Percentiles rank a stretch among this genome's conserved stretches.
These are phyloP conservation scores for Epizoanthus rinbou DNA, from an alignment of 92 coral and sea anemone genomes.

Conservation along the genomic window DNA sequence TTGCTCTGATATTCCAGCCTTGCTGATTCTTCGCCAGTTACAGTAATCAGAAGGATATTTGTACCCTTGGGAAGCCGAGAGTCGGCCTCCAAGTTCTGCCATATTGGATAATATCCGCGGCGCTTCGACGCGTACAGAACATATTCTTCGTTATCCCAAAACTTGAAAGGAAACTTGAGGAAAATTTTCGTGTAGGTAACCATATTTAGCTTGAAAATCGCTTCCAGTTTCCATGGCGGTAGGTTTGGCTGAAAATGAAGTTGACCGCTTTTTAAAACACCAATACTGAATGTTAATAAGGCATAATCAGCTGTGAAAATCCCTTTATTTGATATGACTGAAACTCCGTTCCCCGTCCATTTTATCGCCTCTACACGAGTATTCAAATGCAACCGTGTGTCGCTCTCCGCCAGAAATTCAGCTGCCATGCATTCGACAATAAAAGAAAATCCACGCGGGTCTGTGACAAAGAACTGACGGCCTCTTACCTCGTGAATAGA, in stretches of 20 bases:
- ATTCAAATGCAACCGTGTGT: constrained; percentile 67
- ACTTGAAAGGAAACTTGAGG: constrained; percentile 74
- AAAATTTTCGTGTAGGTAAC: constrained; percentile 84
- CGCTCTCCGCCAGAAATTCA: constrained; percentile 61
- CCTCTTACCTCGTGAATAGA: constrained; percentile 57
- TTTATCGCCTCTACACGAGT: constrained; percentile 57
- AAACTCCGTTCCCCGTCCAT: constrained; percentile 58
- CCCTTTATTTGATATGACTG: constrained; percentile 60
- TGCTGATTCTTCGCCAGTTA: constrained; percentile 82
- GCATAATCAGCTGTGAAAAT: constrained; percentile 70
- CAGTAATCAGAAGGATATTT: constrained; percentile 81
- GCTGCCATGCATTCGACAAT: constrained; percentile 72
- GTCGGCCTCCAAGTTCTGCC: constrained; percentile 81
- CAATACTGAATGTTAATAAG: constrained; percentile 82
- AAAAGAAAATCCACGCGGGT: constrained; percentile 66
- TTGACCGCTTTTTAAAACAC: constrained; percentile 73
- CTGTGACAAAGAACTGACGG: constrained; percentile 76
- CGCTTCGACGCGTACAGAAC: constrained; percentile 75
- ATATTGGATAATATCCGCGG: constrained; percentile 75
- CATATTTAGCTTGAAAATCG: constrained; percentile 83
- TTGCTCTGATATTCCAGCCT: constrained; percentile 71
- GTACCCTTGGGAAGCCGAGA: constrained; percentile 76
- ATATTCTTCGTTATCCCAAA: constrained; percentile 85
- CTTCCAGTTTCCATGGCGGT: constrained; percentile 75
- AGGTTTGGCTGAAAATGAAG: constrained; percentile 65